These are phyloP conservation scores for Silurus meridionalis DNA, from an alignment of 2,113 vertebrate species.

Conservation along the genomic window DNA sequence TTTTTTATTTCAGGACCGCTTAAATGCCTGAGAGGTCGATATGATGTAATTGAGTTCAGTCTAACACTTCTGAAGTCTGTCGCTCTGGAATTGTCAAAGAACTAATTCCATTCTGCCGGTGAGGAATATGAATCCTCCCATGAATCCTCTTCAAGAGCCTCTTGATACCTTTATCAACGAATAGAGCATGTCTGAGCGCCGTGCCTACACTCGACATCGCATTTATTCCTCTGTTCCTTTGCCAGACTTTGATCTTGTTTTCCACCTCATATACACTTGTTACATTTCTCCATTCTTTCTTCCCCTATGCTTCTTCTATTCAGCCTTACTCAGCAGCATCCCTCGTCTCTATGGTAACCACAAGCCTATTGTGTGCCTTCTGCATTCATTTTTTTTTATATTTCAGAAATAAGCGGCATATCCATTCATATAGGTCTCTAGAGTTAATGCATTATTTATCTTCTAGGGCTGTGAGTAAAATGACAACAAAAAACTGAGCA, in stretches of 20 bases:
- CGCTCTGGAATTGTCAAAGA: neutral
- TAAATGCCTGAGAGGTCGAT: neutral
- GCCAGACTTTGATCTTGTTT: slow-evolving; percentile 14
- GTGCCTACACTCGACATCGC: neutral
- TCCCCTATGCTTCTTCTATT: neutral
- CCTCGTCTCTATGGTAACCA: slow-evolving; percentile 23
- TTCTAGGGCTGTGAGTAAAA: slow-evolving; percentile 3
- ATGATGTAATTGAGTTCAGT: neutral
- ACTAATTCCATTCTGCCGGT: neutral
- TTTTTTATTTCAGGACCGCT: neutral
- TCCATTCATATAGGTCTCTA: slow-evolving; percentile 7
- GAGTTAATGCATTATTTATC: slow-evolving; percentile 16
- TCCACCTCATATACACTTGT: neutral
- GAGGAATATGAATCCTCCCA: neutral
- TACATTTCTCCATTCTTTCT: slow-evolving; percentile 1
- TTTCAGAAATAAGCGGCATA: neutral
- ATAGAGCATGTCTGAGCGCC: neutral
- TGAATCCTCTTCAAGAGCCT: neutral
- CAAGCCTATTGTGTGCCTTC: slow-evolving; percentile 4
- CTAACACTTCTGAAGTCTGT: slow-evolving; percentile 7
- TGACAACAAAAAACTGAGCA: slow-evolving; percentile 33
- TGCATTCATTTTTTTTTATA: slow-evolving; percentile 5
- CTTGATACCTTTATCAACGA: slow-evolving; percentile 6
- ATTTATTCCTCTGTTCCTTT: neutral
- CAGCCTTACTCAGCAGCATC: slow-evolving; percentile 39